Conservation (phyloP, 2,113 vertebrate genomes). For the Corynorhinus townsendii region DNA sequence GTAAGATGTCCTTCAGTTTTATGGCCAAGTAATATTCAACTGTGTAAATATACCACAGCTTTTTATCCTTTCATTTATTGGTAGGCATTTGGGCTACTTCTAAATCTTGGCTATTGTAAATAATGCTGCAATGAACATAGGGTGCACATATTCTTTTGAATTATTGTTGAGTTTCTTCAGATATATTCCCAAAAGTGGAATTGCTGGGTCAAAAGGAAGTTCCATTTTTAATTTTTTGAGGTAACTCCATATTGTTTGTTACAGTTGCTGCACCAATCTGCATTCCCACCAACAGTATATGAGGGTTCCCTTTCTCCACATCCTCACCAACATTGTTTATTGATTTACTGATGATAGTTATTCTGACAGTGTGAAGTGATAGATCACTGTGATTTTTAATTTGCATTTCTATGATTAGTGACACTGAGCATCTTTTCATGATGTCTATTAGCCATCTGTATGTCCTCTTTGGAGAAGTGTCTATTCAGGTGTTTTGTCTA, state of each 20-base stretch:
- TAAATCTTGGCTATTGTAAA: neutral
- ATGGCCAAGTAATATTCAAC: neutral
- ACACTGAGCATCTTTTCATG: neutral
- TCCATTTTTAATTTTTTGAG: neutral
- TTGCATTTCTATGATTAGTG: neutral
- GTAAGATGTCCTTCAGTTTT: neutral
- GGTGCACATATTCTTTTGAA: neutral
- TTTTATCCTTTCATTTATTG: neutral
- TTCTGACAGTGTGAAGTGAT: neutral
- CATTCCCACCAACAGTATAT: neutral
- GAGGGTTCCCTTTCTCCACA: neutral
- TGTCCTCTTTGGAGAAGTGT: neutral
- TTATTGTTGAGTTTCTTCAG: neutral
- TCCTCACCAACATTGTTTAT: neutral
- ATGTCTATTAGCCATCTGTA: neutral
- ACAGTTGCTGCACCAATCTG: neutral
- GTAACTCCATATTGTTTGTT: neutral
- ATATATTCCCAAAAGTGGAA: neutral
- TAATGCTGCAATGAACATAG: neutral
- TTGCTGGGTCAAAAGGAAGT: neutral
- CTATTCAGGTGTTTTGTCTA: neutral
- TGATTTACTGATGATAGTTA: neutral
- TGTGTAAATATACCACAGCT: neutral
- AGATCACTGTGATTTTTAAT: neutral
- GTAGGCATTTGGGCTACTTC: neutral